Conservation (phyloP, 2,113 vertebrate genomes). For the Chunga burmeisteri region DNA sequence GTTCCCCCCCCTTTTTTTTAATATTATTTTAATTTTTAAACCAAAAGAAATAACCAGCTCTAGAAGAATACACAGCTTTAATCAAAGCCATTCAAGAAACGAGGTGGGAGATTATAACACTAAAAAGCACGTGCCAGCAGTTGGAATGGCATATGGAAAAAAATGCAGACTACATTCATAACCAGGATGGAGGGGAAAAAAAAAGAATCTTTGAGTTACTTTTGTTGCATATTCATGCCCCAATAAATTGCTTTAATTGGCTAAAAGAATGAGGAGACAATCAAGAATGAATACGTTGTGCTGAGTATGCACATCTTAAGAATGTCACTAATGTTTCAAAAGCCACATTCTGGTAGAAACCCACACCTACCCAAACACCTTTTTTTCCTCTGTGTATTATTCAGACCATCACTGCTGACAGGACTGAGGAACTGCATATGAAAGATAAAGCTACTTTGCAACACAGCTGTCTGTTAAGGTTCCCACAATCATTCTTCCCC, state of each 20-base stretch:
- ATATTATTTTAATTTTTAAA: background rate
- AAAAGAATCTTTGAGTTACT: slow-evolving; percentile 56
- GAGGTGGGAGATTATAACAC: background rate
- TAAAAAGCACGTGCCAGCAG: slow-evolving; percentile 37
- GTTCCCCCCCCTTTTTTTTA: background rate
- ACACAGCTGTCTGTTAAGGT: background rate
- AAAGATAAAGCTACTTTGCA: background rate
- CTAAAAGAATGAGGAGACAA: slow-evolving; percentile 53
- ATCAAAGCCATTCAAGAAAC: slow-evolving; percentile 8
- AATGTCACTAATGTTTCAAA: background rate
- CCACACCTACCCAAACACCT: background rate
- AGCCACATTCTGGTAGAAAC: background rate
- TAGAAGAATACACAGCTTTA: slow-evolving; percentile 27
- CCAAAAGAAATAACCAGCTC: background rate
- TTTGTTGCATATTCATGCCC: slow-evolving; percentile 66
- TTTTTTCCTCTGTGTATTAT: background rate
- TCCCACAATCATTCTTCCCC: background rate
- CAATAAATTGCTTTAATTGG: slow-evolving; percentile 68
- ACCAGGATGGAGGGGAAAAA: background rate
- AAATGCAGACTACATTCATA: slow-evolving; percentile 34
- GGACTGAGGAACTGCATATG: background rate
- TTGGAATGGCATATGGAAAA: slow-evolving; percentile 53
- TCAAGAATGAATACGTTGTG: slow-evolving; percentile 18
- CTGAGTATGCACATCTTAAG: background rate
- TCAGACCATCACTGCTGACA: background rate